Evolutionary conservation across 2,113 vertebrate genomes (phyloP).

Genomic region (Hydropotes inermis): DNA sequence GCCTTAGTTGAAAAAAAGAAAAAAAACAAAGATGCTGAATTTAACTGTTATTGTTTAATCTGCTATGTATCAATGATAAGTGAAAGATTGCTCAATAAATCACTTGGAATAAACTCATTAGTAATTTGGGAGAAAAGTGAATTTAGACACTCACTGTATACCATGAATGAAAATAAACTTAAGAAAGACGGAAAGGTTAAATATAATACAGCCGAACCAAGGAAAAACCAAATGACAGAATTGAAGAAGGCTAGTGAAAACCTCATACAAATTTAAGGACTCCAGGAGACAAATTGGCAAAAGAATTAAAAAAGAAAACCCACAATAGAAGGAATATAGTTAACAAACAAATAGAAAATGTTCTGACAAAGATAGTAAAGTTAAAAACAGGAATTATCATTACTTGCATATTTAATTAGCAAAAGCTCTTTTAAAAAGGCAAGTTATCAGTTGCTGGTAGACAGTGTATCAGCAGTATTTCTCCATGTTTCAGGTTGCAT

Average conservation of each 20-base stretch:
- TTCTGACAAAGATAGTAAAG: not conserved
- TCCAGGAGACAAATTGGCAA: not conserved
- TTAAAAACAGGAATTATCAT: not conserved
- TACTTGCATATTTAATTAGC: not conserved
- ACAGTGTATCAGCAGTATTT: not conserved
- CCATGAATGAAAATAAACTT: slow-evolving; percentile 3
- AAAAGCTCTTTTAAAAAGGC: not conserved
- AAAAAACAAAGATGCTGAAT: not conserved
- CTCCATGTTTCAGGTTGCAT: not conserved
- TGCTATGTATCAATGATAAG: not conserved
- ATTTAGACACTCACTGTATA: not conserved
- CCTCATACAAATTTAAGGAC: not conserved
- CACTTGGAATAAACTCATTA: not conserved
- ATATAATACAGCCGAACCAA: not conserved
- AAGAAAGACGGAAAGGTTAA: not conserved
- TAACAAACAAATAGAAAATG: not conserved
- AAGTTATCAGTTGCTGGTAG: not conserved
- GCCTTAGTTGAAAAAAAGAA: not conserved
- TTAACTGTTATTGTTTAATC: slow-evolving; percentile 4
- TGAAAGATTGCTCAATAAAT: not conserved
- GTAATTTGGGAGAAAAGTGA: not conserved
- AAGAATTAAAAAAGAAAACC: not conserved
- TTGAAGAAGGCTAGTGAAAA: not conserved
- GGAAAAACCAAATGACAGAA: not conserved
- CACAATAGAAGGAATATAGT: not conserved